Percentiles rank a stretch among this genome's conserved stretches.
Conservation (phyloP, 2,113 vertebrate genomes). For the Amphiprion ocellaris region DNA sequence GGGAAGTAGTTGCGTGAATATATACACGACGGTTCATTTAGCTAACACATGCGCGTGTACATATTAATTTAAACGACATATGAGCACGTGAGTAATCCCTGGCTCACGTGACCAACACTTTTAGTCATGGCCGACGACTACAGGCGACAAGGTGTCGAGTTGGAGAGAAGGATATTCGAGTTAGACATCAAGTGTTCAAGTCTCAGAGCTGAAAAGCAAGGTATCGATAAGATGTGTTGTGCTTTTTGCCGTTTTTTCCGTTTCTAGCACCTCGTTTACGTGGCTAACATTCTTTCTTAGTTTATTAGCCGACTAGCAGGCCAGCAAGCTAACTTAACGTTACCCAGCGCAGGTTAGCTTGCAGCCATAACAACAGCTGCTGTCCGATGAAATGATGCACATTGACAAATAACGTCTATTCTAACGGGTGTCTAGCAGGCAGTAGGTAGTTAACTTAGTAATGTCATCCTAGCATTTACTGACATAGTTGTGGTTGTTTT, state of each 20-base stretch:
- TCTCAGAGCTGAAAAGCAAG: slow-evolving; percentile 85
- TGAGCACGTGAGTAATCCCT: slow-evolving; percentile 78
- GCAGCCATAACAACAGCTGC: slow-evolving; percentile 71
- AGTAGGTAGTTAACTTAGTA: accelerated
- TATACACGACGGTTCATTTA: neutral
- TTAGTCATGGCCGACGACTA: slow-evolving; percentile 88
- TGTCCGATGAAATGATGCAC: slow-evolving; percentile 35
- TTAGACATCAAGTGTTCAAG: slow-evolving; percentile 85
- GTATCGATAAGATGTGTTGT: slow-evolving; percentile 45
- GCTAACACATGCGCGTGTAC: neutral
- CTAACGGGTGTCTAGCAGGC: accelerated
- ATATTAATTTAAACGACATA: slow-evolving; percentile 1
- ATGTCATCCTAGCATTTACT: too few relatives aligned
- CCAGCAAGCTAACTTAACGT: slow-evolving; percentile 59
- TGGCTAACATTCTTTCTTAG: neutral
- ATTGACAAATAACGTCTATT: neutral
- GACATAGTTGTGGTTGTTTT: neutral
- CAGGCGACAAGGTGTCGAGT: slow-evolving; percentile 86
- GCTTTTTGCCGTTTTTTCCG: neutral
- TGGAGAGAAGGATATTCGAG: slow-evolving; percentile 88
- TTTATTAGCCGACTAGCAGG: slow-evolving; percentile 59
- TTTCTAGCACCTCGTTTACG: neutral
- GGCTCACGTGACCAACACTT: slow-evolving; percentile 82
- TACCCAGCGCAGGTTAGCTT: slow-evolving; percentile 39
- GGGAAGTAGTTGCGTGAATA: too few relatives aligned